Base-by-base conservation (phyloP, 2,888 invertebrate genomes). In the Ptilodon capucinus region DNA sequence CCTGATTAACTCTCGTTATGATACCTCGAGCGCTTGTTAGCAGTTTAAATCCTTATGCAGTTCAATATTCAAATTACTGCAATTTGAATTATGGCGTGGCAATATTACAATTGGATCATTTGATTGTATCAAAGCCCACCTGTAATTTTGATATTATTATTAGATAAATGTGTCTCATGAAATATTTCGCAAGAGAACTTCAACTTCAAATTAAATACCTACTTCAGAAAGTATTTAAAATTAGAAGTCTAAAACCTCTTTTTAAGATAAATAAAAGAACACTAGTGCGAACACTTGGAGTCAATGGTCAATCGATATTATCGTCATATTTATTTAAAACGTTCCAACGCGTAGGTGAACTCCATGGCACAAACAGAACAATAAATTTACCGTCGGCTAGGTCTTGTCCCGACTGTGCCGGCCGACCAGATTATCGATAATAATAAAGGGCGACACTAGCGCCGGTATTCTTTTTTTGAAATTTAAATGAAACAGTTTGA, bases 241-340 rank as follows among this genome's bases (percentile, higher is more conserved):
- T n/a, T n/a, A n/a, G n/a, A n/a, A n/a, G n/a, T n/a, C n/a, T n/a
- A n/a, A n/a, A n/a, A n/a, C n/a, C n/a, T n/a, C n/a, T n/a, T n/a
- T n/a, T n/a, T n/a, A n/a, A 28, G n/a, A 34, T 34, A 7, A 4
- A 16, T 16, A 8, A 34, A 14, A 34, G 8, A 2, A n/a, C 36
- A 11, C 18, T 11, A 36, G n/a, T 18, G 11, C 11, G n/a, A 36
- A 21, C n/a, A 13, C 13, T 13, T 60, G n/a, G n/a, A n/a, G 56
- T 61, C 64, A 65, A 71, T 72, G 68, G 74, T 71, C 60, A 64
- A 70, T 70, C 68, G 85, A 84, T 83, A 79, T 64, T 60, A 80
- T 81, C 76, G 71, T 69, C 63, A 64, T 68, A 71, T 68, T 74
- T 80, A 78, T 83, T 84, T 81, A 77, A 80, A 79, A 77, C 71